Conservation (phyloP, 2,113 vertebrate species). For the Pterophyllum scalare region DNA sequence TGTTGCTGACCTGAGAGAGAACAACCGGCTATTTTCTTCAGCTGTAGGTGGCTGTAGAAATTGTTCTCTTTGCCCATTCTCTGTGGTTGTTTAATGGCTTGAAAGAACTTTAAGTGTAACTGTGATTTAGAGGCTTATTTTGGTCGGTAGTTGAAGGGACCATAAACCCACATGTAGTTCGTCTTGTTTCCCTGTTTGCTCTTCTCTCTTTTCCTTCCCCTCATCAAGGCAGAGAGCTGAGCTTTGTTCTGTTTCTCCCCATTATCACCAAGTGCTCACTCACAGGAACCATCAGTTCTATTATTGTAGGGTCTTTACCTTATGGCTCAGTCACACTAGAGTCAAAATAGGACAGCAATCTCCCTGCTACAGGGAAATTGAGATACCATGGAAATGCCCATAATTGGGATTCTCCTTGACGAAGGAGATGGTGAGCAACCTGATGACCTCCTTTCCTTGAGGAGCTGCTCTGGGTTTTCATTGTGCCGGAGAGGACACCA, state of each 20-base stretch:
- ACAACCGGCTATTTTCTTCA: not conserved
- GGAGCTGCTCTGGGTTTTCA: not conserved
- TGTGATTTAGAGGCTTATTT: not conserved
- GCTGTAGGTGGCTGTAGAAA: not conserved
- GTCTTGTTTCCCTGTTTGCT: not conserved
- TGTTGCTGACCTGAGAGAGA: conserved; percentile 13
- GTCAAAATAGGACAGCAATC: no score
- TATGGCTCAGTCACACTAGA: no score
- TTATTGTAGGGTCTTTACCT: no score
- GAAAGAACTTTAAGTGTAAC: not conserved
- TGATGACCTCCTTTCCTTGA: not conserved
- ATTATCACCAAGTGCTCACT: no score
- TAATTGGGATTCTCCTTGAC: not conserved
- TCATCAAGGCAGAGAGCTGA: not conserved
- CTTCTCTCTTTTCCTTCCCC: not conserved
- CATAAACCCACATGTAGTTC: not conserved
- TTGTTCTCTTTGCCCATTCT: not conserved
- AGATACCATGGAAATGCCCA: not conserved
- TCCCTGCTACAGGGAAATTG: not conserved
- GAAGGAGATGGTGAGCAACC: not conserved
- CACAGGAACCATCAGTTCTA: no score
- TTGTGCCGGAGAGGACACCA: not conserved
- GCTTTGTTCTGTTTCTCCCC: not conserved
- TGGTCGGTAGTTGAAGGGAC: not conserved
- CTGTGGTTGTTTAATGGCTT: conserved; percentile 5